phyloP scores from a whole-genome alignment of 2,888 invertebrate genomes.

The Alloplasta piceator region DNA sequence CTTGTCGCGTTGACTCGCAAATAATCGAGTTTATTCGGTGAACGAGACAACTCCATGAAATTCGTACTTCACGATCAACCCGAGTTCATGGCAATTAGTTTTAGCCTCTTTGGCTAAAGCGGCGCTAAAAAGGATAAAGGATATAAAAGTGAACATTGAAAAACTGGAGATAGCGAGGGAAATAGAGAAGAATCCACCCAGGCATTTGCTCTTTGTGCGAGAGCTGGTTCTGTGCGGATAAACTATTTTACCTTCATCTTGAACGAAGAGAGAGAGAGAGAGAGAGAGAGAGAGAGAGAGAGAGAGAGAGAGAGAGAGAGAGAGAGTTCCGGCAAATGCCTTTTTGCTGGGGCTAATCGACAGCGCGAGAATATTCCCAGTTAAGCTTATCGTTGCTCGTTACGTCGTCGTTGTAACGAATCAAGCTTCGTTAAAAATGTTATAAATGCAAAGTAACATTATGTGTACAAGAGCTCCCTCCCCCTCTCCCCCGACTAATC shows the following conservation, averaged over 20 bases:
- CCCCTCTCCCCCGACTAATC: background rate
- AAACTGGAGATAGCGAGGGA: background rate
- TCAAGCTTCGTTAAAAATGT: slow-evolving; percentile 42
- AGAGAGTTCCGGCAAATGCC: slow-evolving; percentile 24
- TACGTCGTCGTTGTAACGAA: slow-evolving; percentile 50
- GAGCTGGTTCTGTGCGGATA: background rate
- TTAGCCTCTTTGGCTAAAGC: slow-evolving; percentile 35
- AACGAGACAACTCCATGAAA: slow-evolving; percentile 74
- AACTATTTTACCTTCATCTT: background rate
- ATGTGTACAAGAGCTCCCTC: background rate
- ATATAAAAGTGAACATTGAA: slow-evolving; percentile 13
- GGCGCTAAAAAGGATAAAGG: no score
- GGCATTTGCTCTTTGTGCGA: background rate
- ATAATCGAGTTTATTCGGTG: slow-evolving; percentile 75
- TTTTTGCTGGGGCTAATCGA: slow-evolving; percentile 64
- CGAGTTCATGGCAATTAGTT: slow-evolving; percentile 65
- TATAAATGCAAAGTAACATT: slow-evolving; percentile 38
- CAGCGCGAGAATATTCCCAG: slow-evolving; percentile 59
- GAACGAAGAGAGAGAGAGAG: background rate
- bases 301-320: slow-evolving; percentile 16
- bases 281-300: slow-evolving; percentile 11
- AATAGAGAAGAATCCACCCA: background rate
- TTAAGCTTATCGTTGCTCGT: slow-evolving; percentile 62
- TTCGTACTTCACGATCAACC: slow-evolving; percentile 70
- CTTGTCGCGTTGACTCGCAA: slow-evolving; percentile 59